Evolutionary conservation across 2,888 invertebrate species (phyloP), one percentile per base, ranked within the genome.

Genomic region (Clostera curtula): DNA sequence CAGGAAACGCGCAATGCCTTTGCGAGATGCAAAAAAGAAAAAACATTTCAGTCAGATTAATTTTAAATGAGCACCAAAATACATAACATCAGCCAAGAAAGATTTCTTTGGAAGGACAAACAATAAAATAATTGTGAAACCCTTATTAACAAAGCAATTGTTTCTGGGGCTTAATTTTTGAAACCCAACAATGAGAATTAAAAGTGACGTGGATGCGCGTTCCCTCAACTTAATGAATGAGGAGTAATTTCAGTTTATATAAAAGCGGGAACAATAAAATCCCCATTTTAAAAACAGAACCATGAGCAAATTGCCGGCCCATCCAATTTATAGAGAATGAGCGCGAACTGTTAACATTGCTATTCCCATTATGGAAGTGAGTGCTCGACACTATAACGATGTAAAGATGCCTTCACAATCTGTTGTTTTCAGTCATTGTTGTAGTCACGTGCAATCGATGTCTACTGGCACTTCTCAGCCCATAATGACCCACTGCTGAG

Each of bases 111-210:
- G 51, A 59, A 51, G 48, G 53, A 60, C 58, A 49, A 61, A 67
- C n/a, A 58, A 62, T 52, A 66, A 64, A 65, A 47, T 71, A 71
- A 72, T 68, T 56, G 57, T 40, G 48, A 52, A 56, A 63, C 68
- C 66, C 73, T 70, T 79, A 79, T 76, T 77, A 77, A 71, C 77
- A 74, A 67, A 75, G 71, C 76, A 75, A 79, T 76, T 75, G 70
- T 76, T 70, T 59, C 69, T 65, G 66, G 53, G 56, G 72, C 73
- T 77, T 75, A 76, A 79, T 77, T 77, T n/a, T 80, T 62, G 67
- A 74, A 76, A 76, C 76, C 71, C 74, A 77, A 76, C 79, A 79
- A 77, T 77, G 75, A 69, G 68, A 74, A 70, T 74, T 74, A 74
- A 79, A 76, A 76, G 71, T 67, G 64, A 60, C 71, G 56, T 66